Evolutionary conservation across 1,140 invertebrate species (phyloP).

Genomic region (Halyomorpha halys): DNA sequence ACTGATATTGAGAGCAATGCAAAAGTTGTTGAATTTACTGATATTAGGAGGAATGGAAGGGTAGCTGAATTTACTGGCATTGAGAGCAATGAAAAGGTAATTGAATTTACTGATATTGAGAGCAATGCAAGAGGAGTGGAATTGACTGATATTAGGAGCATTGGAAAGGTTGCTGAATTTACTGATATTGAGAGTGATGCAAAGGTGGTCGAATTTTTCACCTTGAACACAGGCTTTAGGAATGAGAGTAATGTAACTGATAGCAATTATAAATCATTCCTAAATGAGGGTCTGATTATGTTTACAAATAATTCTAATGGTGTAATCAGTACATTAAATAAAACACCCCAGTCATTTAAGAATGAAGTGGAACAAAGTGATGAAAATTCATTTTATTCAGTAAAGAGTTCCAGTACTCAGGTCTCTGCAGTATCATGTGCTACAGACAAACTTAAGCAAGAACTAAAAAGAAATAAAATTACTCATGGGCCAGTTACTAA

Average conservation of each 20-base stretch:
- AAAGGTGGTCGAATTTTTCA: not conserved
- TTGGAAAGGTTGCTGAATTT: not conserved
- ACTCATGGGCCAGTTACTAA: constrained; percentile 10
- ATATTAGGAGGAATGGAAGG: not conserved
- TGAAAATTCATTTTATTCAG: not conserved
- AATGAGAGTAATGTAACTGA: too few species aligned
- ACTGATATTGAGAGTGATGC: constrained; percentile 3
- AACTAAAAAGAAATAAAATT: constrained; percentile 12
- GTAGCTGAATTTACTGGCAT: constrained; percentile 4
- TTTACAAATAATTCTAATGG: too few species aligned
- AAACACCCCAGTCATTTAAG: too few species aligned
- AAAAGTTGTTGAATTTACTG: not conserved
- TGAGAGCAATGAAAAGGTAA: too few species aligned
- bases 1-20: not conserved
- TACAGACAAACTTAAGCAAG: constrained; percentile 13
- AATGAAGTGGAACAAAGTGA: not conserved
- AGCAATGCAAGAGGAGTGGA: not conserved
- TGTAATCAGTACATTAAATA: too few species aligned
- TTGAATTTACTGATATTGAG: not conserved
- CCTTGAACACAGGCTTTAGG: not conserved
- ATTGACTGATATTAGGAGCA: not conserved
- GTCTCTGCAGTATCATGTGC: constrained; percentile 5
- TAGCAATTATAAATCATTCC: too few species aligned
- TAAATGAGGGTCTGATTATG: too few species aligned
- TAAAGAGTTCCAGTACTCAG: not conserved